Evolutionary conservation across 2,113 vertebrate genomes (phyloP).

Genomic region (Eublepharis macularius): DNA sequence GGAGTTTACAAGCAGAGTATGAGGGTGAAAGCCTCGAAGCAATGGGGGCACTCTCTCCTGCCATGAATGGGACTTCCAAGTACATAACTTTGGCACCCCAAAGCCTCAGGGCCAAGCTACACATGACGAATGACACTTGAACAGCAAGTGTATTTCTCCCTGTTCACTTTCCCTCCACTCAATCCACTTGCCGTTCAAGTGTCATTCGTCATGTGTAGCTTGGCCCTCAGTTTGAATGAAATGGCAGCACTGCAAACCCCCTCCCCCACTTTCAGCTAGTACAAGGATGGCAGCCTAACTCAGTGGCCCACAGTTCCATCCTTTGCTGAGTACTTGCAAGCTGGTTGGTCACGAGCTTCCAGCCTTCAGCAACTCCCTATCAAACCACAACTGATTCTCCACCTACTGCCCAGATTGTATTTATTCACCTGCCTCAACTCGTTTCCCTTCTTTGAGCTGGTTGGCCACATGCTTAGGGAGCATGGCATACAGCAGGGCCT

Average conservation of each 20-base stretch:
- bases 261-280: neutral
- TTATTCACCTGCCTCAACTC: conserved; percentile 81
- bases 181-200: too few relatives aligned
- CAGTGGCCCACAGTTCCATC: neutral
- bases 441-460: conserved; percentile 81
- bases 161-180: too few relatives aligned
- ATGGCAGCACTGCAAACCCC: too few relatives aligned
- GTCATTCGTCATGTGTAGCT: too few relatives aligned
- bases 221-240: neutral
- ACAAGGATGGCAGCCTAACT: too few relatives aligned
- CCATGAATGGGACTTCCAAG: neutral
- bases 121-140: neutral
- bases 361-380: neutral
- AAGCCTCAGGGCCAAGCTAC: too few relatives aligned
- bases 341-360: neutral
- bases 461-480: conserved; percentile 82
- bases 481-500: conserved; percentile 81
- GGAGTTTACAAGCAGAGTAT: neutral
- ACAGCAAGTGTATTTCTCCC: too few relatives aligned
- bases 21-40: neutral
- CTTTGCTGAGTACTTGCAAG: neutral
- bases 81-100: neutral
- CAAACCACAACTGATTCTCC: neutral
- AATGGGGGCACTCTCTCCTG: neutral
- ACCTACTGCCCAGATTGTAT: neutral